Evolutionary conservation across 2,797 vertebrate genomes (phyloP).

Genomic region (Phoebastria nigripes): DNA sequence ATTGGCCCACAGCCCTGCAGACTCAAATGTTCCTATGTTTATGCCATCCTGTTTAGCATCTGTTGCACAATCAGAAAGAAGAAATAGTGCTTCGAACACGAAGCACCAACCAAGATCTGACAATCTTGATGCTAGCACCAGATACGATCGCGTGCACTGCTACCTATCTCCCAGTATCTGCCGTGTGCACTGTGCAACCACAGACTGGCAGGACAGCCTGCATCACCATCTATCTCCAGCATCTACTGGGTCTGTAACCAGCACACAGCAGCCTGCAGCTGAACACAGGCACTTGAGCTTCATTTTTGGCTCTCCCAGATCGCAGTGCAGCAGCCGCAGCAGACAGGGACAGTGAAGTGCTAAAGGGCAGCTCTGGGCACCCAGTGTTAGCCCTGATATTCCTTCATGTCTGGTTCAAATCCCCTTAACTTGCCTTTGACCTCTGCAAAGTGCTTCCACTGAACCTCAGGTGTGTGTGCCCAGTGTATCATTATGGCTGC

Average conservation of each 20-base stretch:
- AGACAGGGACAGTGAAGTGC: neutral
- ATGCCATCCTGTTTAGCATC: constrained; percentile 26
- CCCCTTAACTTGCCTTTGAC: neutral
- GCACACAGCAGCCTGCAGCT: neutral
- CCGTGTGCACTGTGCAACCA: neutral
- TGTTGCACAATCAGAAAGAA: constrained; percentile 23
- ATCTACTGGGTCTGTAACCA: neutral
- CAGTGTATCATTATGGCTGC: neutral
- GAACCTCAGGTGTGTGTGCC: no score
- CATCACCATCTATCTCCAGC: neutral
- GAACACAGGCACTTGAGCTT: neutral
- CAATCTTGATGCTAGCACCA: neutral
- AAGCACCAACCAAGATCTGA: neutral
- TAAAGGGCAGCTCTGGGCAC: neutral
- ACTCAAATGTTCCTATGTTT: constrained; percentile 7
- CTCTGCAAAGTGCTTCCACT: neutral
- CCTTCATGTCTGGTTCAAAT: neutral
- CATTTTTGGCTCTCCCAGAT: neutral
- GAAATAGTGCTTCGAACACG: neutral
- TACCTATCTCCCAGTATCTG: constrained; percentile 33
- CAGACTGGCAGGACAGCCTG: constrained; percentile 1
- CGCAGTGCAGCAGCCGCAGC: neutral
- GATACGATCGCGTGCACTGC: constrained; percentile 10
- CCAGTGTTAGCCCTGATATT: neutral
- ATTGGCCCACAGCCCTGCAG: neutral